A percentile compares a stretch with the other conserved stretches of the same genome.
Conservation (phyloP, 2,888 invertebrate genomes). For the Gnatocerus cornutus region DNA sequence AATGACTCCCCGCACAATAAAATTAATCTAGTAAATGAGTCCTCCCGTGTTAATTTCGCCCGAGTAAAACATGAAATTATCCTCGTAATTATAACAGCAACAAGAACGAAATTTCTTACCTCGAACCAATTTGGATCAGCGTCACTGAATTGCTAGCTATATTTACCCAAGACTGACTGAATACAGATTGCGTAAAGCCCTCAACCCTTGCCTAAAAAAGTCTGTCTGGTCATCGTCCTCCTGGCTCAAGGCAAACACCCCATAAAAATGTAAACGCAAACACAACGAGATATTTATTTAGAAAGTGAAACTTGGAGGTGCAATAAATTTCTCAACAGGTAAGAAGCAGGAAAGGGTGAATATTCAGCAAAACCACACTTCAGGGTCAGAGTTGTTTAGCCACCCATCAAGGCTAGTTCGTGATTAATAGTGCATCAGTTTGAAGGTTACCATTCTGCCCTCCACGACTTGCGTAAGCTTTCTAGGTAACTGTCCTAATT, state of each 20-base stretch:
- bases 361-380: slow-evolving; percentile 63
- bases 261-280: slow-evolving; percentile 43
- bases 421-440: slow-evolving; percentile 37
- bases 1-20: too few species aligned
- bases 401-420: slow-evolving; percentile 61
- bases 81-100: slow-evolving; percentile 3
- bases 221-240: slow-evolving; percentile 43
- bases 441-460: slow-evolving; percentile 3
- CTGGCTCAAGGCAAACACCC: slow-evolving; percentile 43
- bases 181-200: slow-evolving; percentile 44
- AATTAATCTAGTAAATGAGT: too few species aligned
- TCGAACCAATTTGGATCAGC: not conserved
- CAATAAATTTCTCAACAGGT: slow-evolving; percentile 62
- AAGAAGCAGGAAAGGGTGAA: slow-evolving; percentile 59
- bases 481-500: slow-evolving; percentile 6
- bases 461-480: not conserved
- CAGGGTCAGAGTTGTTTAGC: slow-evolving; percentile 66
- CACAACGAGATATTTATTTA: slow-evolving; percentile 48
- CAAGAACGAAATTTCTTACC: not conserved
- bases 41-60: too few species aligned
- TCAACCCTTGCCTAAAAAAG: slow-evolving; percentile 38
- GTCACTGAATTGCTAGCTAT: slow-evolving; percentile 10
- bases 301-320: slow-evolving; percentile 66
- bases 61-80: too few species aligned
- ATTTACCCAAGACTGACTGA: slow-evolving; percentile 38